These are phyloP conservation scores for Atherinomorus stipes DNA, from an alignment of 2,113 vertebrate species.

Conservation along the genomic window DNA sequence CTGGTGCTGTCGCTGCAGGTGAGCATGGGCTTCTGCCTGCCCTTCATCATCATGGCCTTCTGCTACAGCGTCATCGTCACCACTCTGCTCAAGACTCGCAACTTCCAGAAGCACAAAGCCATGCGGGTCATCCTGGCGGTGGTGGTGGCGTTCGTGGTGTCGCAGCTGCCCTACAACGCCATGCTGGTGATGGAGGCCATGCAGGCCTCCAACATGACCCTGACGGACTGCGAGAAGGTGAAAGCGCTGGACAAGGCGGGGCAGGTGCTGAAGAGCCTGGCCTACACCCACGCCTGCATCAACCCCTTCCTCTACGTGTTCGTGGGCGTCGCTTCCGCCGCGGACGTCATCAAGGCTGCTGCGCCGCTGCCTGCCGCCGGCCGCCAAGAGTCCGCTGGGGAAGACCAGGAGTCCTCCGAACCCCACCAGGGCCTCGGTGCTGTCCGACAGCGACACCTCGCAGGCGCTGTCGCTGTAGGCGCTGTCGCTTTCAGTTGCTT, in stretches of 20 bases:
- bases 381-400: background rate
- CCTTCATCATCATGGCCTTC: conserved; percentile 85
- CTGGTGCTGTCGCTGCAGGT: conserved; percentile 83
- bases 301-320: conserved; percentile 92
- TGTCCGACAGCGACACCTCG: conserved; percentile 82
- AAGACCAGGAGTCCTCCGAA: conserved; percentile 38
- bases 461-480: conserved; percentile 81
- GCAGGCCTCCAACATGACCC: conserved; percentile 60
- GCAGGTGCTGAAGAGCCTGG: conserved; percentile 87
- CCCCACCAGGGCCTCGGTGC: conserved; percentile 35
- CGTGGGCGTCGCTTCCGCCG: conserved; percentile 86
- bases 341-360: conserved; percentile 82
- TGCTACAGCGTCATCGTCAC: conserved; percentile 87
- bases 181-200: conserved; percentile 83
- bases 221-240: conserved; percentile 72
- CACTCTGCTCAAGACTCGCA: conserved; percentile 85
- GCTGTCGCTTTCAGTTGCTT: no score
- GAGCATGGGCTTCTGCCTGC: conserved; percentile 88
- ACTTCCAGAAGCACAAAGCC: conserved; percentile 88
- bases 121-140: conserved; percentile 86
- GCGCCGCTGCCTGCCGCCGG: conserved; percentile 16
- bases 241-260: conserved; percentile 69
- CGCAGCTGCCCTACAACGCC: conserved; percentile 89
- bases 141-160: conserved; percentile 84
- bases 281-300: conserved; percentile 90